These are phyloP conservation scores for Malacoraja senta DNA, from an alignment of 2,797 vertebrate genomes.

Conservation along the genomic window DNA sequence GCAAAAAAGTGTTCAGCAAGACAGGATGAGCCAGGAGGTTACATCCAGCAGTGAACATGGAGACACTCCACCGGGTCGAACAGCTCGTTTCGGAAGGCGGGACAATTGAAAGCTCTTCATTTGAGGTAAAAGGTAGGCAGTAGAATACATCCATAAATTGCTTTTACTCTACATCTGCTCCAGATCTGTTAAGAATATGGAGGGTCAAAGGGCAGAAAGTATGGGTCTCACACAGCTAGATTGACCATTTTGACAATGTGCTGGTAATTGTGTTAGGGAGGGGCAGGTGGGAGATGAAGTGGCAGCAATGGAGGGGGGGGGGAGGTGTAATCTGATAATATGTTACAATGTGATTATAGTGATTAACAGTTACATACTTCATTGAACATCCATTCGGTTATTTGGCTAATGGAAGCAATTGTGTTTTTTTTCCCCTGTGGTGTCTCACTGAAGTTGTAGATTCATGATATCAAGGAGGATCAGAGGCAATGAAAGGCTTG, in stretches of 20 bases:
- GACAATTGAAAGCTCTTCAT: neutral
- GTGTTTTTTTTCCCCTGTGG: neutral
- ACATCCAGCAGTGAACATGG: too few relatives aligned
- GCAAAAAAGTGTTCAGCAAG: neutral
- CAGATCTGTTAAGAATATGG: neutral
- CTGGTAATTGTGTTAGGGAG: neutral
- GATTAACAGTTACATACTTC: neutral
- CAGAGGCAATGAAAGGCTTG: slow-evolving; percentile 53
- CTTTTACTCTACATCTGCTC: neutral
- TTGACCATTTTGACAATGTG: neutral
- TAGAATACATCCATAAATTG: neutral
- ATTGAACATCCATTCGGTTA: neutral
- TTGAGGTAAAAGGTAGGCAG: neutral
- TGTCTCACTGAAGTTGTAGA: neutral
- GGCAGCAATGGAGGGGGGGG: too few relatives aligned
- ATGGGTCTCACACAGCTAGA: neutral
- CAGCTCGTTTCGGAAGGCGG: neutral
- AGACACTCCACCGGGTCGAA: too few relatives aligned
- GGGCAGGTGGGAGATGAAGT: too few relatives aligned
- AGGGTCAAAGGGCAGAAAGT: neutral
- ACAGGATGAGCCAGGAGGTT: neutral
- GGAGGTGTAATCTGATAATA: too few relatives aligned
- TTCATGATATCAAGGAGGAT: slow-evolving; percentile 25
- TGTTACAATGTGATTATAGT: too few relatives aligned
- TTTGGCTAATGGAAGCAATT: neutral